phyloP scores from a whole-genome alignment of 2,113 vertebrate genomes.

The Triplophysa tibetana region DNA sequence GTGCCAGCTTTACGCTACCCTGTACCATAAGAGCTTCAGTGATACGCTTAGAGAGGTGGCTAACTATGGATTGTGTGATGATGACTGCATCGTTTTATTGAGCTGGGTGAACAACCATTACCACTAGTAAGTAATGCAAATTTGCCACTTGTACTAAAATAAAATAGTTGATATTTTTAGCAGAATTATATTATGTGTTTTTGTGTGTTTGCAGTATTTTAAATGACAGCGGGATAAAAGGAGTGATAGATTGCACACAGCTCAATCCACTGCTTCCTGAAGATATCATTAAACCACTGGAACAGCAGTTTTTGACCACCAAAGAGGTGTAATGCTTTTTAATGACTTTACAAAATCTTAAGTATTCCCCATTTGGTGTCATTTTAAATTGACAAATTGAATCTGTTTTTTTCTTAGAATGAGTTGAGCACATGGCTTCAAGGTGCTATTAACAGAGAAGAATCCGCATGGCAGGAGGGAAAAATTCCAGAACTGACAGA shows the following conservation, averaged over 20 bases:
- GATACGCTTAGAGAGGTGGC: constrained; percentile 63
- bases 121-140: constrained; percentile 61
- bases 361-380: neutral
- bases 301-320: constrained; percentile 74
- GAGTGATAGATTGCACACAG: constrained; percentile 64
- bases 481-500: constrained; percentile 68
- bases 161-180: too few species aligned
- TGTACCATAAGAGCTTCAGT: constrained; percentile 79
- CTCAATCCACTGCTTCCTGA: constrained; percentile 79
- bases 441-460: constrained; percentile 71
- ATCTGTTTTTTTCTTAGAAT: constrained; percentile 33
- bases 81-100: constrained; percentile 78
- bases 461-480: constrained; percentile 47
- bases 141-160: neutral
- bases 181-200: too few species aligned
- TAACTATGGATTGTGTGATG: constrained; percentile 75
- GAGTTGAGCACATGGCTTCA: constrained; percentile 61
- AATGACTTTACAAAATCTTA: neutral
- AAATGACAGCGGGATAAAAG: constrained; percentile 65
- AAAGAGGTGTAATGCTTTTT: constrained; percentile 71
- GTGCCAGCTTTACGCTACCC: constrained; percentile 76
- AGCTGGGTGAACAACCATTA: constrained; percentile 82
- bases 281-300: constrained; percentile 67
- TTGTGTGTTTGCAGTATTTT: constrained; percentile 75
- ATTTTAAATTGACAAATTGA: neutral